Evolutionary conservation across 2,888 invertebrate species (phyloP).

Genomic region (Drosophila leonis): DNA sequence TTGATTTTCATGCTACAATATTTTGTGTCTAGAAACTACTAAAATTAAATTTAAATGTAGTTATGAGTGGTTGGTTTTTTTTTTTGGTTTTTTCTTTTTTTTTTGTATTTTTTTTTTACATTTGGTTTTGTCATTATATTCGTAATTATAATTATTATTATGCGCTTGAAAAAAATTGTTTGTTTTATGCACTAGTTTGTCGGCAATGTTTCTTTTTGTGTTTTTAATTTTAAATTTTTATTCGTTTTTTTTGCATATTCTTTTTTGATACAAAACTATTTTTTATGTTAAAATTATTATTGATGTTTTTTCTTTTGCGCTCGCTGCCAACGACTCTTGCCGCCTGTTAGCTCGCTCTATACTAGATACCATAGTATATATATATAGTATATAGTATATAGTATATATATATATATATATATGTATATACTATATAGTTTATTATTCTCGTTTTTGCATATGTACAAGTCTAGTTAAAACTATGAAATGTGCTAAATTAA

Average conservation of each 20-base stretch:
- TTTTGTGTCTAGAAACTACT: slow-evolving; percentile 80
- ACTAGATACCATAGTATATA: slow-evolving; percentile 20
- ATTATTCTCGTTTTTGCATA: slow-evolving; percentile 58
- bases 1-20: slow-evolving; percentile 81
- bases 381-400: slow-evolving; percentile 23
- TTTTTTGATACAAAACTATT: slow-evolving; percentile 71
- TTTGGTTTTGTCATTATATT: slow-evolving; percentile 20
- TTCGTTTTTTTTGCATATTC: slow-evolving; percentile 19
- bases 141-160: slow-evolving; percentile 65
- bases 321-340: slow-evolving; percentile 37
- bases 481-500: slow-evolving; percentile 78
- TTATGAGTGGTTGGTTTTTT: slow-evolving; percentile 59
- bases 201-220: slow-evolving; percentile 47
- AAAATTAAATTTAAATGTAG: slow-evolving; percentile 81
- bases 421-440: slow-evolving; percentile 40
- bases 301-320: slow-evolving; percentile 65
- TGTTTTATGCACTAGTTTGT: slow-evolving; percentile 74
- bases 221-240: slow-evolving; percentile 16
- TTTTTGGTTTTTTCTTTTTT: slow-evolving; percentile 25
- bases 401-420: slow-evolving; percentile 18
- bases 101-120: slow-evolving; percentile 24
- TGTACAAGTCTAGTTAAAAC: slow-evolving; percentile 76
- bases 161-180: slow-evolving; percentile 67
- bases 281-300: slow-evolving; percentile 75
- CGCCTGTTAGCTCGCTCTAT: slow-evolving; percentile 40